Base-by-base conservation (phyloP, 64 coral and sea anemone species). In the Exaiptasia diaphana region DNA sequence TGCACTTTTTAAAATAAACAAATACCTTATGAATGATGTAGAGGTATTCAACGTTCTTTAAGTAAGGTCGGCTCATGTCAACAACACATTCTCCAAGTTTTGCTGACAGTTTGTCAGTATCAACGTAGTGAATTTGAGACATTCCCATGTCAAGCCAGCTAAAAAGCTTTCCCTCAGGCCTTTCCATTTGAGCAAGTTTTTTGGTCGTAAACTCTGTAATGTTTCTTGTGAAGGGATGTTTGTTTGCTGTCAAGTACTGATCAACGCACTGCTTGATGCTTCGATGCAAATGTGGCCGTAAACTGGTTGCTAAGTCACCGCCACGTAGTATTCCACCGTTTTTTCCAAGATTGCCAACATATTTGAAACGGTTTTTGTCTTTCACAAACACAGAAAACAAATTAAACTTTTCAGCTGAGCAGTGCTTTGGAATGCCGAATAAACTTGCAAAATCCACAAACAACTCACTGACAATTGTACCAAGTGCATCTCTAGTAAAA, bases 91-190 rank as follows among this genome's bases (percentile, higher is more conserved):
- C 64, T 38, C 67, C 48, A 11, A 94, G 70, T 67, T 25, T 89
- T 45, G 86, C 44, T 53, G 85, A n/a, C 18, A 94, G 80, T 64
- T 94, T 94, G 26, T 42, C 43, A 18, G 81, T 38, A 64, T 94
- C 91, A 1, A 89, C 58, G 44, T 89, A 89, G 14, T 75, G 53
- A 9, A 94, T 68, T 50, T 89, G 87, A 5, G 86, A 83, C 15
- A 50, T 31, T 23, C 91, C 91, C 65, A 89, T 71, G 40, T 94
- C 91, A 64, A 94, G 73, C 91, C 91, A 94, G 26, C 91, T 89
- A 33, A 94, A 94, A 21, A 50, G 39, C 45, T 84, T 94, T 27
- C 91, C 91, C 38, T 94, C 91, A 0, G 86, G 91, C 30, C 91
- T 82, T 33, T 82, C 89, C 35, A 57, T 52, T 73, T 45, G 27